Evolutionary conservation across 2,888 invertebrate genomes (phyloP).

Genomic region (Eucriotettix oculatus): DNA sequence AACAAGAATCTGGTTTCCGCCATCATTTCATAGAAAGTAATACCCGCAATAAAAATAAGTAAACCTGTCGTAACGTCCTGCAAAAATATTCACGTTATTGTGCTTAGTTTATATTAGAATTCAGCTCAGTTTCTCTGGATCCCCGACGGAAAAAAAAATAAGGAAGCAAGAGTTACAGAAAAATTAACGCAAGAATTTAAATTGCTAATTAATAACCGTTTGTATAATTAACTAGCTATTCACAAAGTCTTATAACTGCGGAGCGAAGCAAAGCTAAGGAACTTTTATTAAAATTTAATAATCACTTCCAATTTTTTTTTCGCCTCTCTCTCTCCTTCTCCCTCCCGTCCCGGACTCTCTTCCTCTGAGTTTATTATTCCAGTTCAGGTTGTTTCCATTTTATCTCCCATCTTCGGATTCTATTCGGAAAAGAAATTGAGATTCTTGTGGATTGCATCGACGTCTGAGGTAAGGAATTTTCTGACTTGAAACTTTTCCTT

Average conservation of each 20-base stretch:
- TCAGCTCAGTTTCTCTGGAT: neutral
- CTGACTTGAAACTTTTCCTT: too few species aligned
- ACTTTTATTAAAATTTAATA: slow-evolving; percentile 4
- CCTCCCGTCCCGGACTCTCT: neutral
- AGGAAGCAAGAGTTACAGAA: neutral
- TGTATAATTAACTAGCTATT: slow-evolving; percentile 10
- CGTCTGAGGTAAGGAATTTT: too few species aligned
- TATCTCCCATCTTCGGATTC: too few species aligned
- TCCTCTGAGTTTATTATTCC: neutral
- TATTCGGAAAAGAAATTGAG: too few species aligned
- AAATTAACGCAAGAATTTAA: slow-evolving; percentile 10
- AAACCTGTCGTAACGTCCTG: neutral
- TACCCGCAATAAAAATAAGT: too few species aligned
- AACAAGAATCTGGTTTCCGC: too few species aligned
- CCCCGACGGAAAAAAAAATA: neutral
- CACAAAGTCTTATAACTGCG: slow-evolving; percentile 4
- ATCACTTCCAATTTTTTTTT: slow-evolving; percentile 4
- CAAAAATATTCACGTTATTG: neutral
- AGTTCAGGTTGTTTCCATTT: too few species aligned
- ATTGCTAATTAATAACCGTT: slow-evolving; percentile 12
- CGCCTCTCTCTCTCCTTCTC: neutral
- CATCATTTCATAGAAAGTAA: too few species aligned
- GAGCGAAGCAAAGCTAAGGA: neutral
- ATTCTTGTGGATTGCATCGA: too few species aligned
- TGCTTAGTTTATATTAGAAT: neutral